These are phyloP conservation scores for Catajapyx aquilonaris DNA, from an alignment of 1,140 invertebrate species.

Conservation along the genomic window DNA sequence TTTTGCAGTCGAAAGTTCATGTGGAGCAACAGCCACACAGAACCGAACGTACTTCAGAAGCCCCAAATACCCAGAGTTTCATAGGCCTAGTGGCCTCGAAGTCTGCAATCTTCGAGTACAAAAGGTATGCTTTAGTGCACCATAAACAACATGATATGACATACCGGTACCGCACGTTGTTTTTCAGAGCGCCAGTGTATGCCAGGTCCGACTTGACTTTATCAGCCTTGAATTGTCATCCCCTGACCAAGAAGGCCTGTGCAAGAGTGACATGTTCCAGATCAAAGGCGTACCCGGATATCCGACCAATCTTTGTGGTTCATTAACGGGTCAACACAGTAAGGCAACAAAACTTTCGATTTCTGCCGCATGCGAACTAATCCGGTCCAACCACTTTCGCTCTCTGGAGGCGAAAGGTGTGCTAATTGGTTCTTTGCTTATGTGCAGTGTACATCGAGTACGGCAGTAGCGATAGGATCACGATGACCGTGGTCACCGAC, in stretches of 20 bases:
- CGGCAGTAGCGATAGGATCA: slow-evolving; percentile 11
- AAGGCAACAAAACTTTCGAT: no score
- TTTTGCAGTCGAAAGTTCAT: slow-evolving; percentile 8
- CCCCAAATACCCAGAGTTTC: slow-evolving; percentile 7
- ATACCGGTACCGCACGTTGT: not conserved
- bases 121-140: slow-evolving; percentile 7
- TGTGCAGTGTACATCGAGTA: slow-evolving; percentile 12
- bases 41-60: slow-evolving; percentile 12
- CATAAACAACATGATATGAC: slow-evolving; percentile 1
- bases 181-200: slow-evolving; percentile 9
- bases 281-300: slow-evolving; percentile 10
- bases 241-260: slow-evolving; percentile 8
- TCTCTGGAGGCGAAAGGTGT: no score
- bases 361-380: no score
- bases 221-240: slow-evolving; percentile 5
- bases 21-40: slow-evolving; percentile 8
- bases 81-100: slow-evolving; percentile 9
- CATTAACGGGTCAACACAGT: slow-evolving; percentile 9
- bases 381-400: no score
- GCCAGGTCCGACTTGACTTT: slow-evolving; percentile 11
- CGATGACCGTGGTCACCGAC: slow-evolving; percentile 10
- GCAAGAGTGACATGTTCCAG: slow-evolving; percentile 9
- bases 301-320: slow-evolving; percentile 10
- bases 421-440: slow-evolving; percentile 1
- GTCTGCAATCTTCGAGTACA: slow-evolving; percentile 11